These are phyloP conservation scores for Notolabrus celidotus DNA, from an alignment of 2,797 vertebrate species.

Conservation along the genomic window DNA sequence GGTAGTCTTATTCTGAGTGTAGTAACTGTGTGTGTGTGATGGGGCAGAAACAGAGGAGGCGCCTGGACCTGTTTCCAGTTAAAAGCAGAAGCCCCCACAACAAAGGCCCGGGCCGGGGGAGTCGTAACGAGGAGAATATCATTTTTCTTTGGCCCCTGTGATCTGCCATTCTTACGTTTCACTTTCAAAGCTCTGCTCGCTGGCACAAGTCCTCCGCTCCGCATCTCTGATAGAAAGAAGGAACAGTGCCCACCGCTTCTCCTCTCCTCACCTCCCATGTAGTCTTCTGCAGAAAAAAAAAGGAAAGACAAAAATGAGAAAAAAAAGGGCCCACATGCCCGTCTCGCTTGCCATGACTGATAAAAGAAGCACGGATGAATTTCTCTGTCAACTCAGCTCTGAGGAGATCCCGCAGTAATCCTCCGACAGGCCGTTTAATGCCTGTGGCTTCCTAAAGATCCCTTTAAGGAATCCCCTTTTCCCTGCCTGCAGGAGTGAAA, in stretches of 20 bases:
- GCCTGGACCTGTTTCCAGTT: conserved; percentile 92
- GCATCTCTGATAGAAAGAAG: conserved; percentile 83
- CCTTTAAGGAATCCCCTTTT: conserved; percentile 44
- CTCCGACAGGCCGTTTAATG: conserved; percentile 62
- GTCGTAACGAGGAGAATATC: conserved; percentile 88
- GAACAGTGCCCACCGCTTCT: conserved; percentile 81
- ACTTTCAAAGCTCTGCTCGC: conserved; percentile 91
- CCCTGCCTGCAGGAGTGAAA: conserved; percentile 7
- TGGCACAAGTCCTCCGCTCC: conserved; percentile 85
- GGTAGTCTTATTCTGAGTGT: conserved; percentile 37
- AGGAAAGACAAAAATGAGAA: background rate
- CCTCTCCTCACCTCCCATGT: conserved; percentile 70
- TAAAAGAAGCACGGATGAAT: conserved; percentile 50
- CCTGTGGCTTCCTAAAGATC: conserved; percentile 58
- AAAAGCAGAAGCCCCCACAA: conserved; percentile 90
- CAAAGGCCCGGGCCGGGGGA: conserved; percentile 89
- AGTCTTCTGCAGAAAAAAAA: conserved; percentile 20
- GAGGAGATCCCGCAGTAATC: conserved; percentile 60
- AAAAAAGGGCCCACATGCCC: conserved; percentile 7
- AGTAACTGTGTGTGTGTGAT: conserved; percentile 30
- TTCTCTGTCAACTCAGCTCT: conserved; percentile 53
- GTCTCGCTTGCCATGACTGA: conserved; percentile 42
- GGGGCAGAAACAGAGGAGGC: conserved; percentile 82
- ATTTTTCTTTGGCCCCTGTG: conserved; percentile 94
- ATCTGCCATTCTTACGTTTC: conserved; percentile 91